Base-by-base conservation (phyloP, 2,113 vertebrate genomes). In the Pandion haliaetus region DNA sequence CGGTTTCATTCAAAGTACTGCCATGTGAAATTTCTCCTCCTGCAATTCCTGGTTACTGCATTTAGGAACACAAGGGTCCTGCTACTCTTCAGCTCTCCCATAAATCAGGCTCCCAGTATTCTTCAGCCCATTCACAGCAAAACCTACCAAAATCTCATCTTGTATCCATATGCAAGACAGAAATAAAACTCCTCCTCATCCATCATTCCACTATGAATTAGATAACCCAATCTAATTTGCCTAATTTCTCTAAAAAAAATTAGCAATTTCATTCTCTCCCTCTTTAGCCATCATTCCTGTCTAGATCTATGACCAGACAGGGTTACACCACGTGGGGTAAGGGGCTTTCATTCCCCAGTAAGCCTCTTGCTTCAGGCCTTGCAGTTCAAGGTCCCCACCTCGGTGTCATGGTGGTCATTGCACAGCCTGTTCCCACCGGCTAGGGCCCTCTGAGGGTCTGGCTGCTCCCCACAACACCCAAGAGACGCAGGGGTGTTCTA, bases 121-220 rank as follows among this genome's bases (percentile, higher is more conserved):
- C 49, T 67, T 89, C 21, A 87, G 63, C 42, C 21, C 24, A 23
- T 81, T 90, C 47, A 36, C 62, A 86, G 77, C 31, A 95, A 87
- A 95, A 72, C 28, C 61, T 40, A 92, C 72, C 38, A 50, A 87
- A 79, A 93, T 80, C 86, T 93, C 73, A 80, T 89, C 83, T 76
- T 61, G 47, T 77, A 87, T 61, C 81, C 86, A 70, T 36, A 20
- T 21, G 49, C 77, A 72, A 65, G 57, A 94, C 77, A 77, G 65
- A 93, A 95, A 86, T 50, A 94, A 79, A 83, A 79, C 57, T 89
- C 57, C 36, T 90, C 52, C n/a, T 92, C 88, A 91, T 94, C 66
- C 58, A 91, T 97, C 91, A 95, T 92, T 82, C 70, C 44, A 77
- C 58, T 84, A 94, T 90, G 93, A 86, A 95, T 97, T 94, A 94